Evolutionary conservation across 2,113 vertebrate species (phyloP).

Genomic region (Mohoua ochrocephala): DNA sequence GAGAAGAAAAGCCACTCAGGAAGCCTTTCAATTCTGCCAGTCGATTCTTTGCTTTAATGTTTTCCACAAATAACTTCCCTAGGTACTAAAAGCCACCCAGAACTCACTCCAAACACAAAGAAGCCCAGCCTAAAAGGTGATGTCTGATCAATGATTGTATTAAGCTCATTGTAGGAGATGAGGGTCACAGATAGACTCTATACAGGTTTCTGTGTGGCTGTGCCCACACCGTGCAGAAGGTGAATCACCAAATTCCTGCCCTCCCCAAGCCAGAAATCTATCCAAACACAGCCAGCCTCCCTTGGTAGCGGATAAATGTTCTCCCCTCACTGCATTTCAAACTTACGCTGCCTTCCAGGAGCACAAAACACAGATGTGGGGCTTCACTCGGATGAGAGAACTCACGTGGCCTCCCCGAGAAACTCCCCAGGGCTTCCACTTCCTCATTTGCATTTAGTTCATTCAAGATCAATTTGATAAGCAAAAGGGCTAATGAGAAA

Average conservation of each 20-base stretch:
- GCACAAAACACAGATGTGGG: not conserved
- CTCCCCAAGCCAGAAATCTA: not conserved
- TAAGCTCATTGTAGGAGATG: not conserved
- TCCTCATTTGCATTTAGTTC: not conserved
- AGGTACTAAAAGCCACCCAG: not conserved
- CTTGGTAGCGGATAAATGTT: not conserved
- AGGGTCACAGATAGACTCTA: accelerated
- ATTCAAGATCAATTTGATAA: not conserved
- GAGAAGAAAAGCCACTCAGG: not conserved
- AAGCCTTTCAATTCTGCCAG: not conserved
- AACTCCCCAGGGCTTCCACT: not conserved
- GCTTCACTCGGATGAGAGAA: not conserved
- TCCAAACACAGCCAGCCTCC: not conserved
- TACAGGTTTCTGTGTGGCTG: too few species aligned
- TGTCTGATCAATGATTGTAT: not conserved
- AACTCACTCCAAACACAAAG: not conserved
- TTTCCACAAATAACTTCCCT: not conserved
- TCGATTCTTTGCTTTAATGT: not conserved
- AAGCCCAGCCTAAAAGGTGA: not conserved
- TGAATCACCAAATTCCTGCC: not conserved
- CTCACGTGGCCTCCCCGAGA: not conserved
- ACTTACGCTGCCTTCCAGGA: not conserved
- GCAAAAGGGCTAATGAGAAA: not conserved
- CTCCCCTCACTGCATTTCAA: not conserved
- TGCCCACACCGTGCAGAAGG: not conserved